Base-by-base conservation (phyloP, 1,140 invertebrate species). In the Agrypnia vestita region DNA sequence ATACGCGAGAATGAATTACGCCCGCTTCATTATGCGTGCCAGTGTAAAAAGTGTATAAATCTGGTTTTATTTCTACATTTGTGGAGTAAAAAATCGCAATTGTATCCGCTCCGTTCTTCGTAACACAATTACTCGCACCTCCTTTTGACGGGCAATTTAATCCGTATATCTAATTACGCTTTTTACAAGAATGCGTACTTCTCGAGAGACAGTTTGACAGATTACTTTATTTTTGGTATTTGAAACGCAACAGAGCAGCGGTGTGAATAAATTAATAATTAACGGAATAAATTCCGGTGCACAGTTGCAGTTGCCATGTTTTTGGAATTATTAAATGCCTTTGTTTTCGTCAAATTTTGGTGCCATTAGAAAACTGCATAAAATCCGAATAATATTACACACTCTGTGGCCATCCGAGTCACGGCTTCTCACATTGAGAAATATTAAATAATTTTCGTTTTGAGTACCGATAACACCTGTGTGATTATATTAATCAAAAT, bases 111-210 rank as follows among this genome's bases (percentile, higher is more conserved):
- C 25, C 25, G 25, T 35, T 35, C 25, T 35, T 35, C 25, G 35
- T 59, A 56, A 12, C 17, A 10, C 51, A 44, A 55, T 55, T 55
- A 56, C 71, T 74, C 71, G 44, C 71, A 56, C 71, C 71, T 74
- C 43, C 35, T 56, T 74, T 74, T 74, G 71, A 74, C 71, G 71
- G 71, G 53, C 56, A 74, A 74, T 74, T 74, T 74, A 74, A 74
- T 56, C 71, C 35, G 71, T 74, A 56, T 59, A 44, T 56, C 71
- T 74, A 74, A 74, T 74, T 74, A 74, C 53, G 51, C 43, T 74
- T 55, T 59, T 19, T 55, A 56, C 53, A 55, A 74, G 53, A 74
- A 74, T 72, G 49, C 46, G 17, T 53, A 74, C 19, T 56, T 56
- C 53, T 59, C 15, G 49, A 74, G 53, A 44, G n/a, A 74, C 43